Percentiles rank a stretch among this genome's conserved stretches.
phyloP scores from a whole-genome alignment of 2,797 vertebrate genomes.

The Cossypha dichroa region DNA sequence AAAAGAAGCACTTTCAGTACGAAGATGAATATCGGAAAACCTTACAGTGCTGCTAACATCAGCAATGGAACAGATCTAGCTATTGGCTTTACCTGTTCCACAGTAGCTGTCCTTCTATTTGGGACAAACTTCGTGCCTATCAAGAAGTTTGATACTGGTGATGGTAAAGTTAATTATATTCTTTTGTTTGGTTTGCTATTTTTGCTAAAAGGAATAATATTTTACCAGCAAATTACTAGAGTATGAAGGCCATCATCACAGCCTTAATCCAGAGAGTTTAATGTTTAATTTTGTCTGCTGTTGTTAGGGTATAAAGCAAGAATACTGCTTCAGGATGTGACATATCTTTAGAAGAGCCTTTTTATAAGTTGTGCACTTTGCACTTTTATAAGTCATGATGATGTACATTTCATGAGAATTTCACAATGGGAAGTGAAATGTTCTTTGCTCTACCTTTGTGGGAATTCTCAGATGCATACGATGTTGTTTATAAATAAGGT shows the following conservation, averaged over 20 bases:
- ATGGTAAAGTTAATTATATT: conserved; percentile 78
- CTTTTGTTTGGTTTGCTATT: not conserved
- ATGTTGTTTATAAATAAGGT: not conserved
- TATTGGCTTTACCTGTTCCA: conserved; percentile 81
- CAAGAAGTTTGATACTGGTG: conserved; percentile 88
- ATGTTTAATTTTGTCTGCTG: not conserved
- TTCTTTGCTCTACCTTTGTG: not conserved
- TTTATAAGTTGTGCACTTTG: not conserved
- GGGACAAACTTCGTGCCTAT: conserved; percentile 90
- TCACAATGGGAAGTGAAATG: not conserved
- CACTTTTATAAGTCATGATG: too few species aligned
- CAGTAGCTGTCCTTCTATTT: conserved; percentile 82
- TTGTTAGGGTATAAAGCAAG: not conserved
- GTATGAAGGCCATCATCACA: not conserved
- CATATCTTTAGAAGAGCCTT: not conserved
- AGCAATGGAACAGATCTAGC: conserved; percentile 69
- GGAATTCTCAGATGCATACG: fast-evolving
- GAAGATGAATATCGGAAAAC: not conserved
- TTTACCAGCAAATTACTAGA: not conserved
- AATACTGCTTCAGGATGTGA: not conserved
- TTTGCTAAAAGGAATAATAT: not conserved
- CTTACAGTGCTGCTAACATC: not conserved
- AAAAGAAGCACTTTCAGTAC: not conserved
- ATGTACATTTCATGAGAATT: not conserved
- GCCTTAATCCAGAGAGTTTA: not conserved